Evolutionary conservation across 2,797 vertebrate genomes (phyloP).

Genomic region (Hyperoplus immaculatus): DNA sequence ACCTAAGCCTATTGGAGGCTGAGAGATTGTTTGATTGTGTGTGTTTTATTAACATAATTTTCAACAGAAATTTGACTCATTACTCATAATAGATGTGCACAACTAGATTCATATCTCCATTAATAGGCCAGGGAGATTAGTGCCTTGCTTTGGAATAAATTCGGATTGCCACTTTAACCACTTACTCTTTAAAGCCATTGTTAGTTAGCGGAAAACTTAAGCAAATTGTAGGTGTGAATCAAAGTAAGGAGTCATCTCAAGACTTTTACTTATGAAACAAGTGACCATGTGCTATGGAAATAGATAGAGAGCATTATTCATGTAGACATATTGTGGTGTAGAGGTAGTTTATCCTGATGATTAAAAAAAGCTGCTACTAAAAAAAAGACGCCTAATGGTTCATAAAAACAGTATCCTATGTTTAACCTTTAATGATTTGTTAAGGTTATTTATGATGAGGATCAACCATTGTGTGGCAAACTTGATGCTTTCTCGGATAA

Average conservation of each 20-base stretch:
- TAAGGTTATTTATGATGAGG: no score
- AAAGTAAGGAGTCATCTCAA: no score
- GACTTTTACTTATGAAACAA: background rate
- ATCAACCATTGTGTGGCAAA: no score
- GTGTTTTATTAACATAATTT: background rate
- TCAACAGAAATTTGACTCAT: background rate
- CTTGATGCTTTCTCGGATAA: no score
- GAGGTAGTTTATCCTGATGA: background rate
- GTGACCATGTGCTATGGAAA: background rate
- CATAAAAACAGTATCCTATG: no score
- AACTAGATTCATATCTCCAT: background rate
- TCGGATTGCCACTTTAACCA: no score
- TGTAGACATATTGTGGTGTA: background rate
- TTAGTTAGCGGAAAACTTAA: background rate
- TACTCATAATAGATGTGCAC: background rate
- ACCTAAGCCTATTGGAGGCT: background rate
- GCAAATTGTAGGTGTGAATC: background rate
- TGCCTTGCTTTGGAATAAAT: background rate
- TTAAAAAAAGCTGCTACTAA: no score
- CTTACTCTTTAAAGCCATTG: background rate
- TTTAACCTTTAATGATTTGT: no score
- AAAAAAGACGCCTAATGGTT: no score
- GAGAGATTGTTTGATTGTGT: slow-evolving; percentile 1
- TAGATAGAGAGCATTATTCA: background rate
- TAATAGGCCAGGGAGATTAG: background rate